These are phyloP conservation scores for Magallana ariakensis DNA, from an alignment of 1,140 invertebrate genomes.

Conservation along the genomic window DNA sequence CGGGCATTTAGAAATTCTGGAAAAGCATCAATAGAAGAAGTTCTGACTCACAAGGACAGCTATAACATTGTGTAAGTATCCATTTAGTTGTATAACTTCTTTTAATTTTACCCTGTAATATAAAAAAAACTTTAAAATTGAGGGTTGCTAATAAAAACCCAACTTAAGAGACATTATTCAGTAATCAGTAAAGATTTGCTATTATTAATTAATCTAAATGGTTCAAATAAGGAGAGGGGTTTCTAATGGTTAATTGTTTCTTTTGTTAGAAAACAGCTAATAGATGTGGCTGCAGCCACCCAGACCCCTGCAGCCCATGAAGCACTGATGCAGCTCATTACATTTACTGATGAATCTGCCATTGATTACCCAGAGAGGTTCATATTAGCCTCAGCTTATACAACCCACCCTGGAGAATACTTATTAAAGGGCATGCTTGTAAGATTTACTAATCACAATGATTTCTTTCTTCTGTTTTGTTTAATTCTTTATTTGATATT, in stretches of 20 bases:
- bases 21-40: conserved; percentile 68
- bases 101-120: too few relatives aligned
- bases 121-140: too few relatives aligned
- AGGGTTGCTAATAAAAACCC: too few relatives aligned
- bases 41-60: conserved; percentile 68
- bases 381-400: conserved; percentile 73
- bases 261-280: conserved; percentile 69
- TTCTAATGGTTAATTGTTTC: too few relatives aligned
- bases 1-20: conserved; percentile 69
- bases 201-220: too few relatives aligned
- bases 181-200: too few relatives aligned
- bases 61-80: conserved; percentile 73
- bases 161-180: too few relatives aligned
- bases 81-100: not conserved
- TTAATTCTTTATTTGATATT: not conserved
- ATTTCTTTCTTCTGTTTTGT: not conserved
- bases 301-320: conserved; percentile 73
- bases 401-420: conserved; percentile 75
- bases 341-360: conserved; percentile 72
- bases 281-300: conserved; percentile 77
- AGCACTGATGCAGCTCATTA: conserved; percentile 74
- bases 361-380: conserved; percentile 73
- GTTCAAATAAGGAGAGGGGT: too few relatives aligned
- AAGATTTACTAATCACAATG: conserved; percentile 38
- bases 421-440: conserved; percentile 75